Evolutionary conservation across 2,797 vertebrate species (phyloP).

Genomic region (Sphenopsis melanotis): DNA sequence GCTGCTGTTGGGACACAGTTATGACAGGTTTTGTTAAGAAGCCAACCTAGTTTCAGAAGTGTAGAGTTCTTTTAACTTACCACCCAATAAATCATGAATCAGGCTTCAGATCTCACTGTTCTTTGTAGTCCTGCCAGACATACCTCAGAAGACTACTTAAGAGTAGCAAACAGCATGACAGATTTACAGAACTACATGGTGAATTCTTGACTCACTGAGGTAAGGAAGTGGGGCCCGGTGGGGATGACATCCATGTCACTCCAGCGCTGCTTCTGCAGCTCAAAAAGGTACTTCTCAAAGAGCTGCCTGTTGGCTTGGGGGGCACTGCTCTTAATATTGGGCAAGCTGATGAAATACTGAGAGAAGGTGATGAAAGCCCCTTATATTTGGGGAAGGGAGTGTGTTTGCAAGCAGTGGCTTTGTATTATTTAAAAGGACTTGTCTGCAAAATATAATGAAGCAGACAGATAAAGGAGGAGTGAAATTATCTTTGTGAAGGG

Average conservation of each 20-base stretch:
- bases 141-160: background rate
- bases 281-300: background rate
- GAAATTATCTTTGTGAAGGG: background rate
- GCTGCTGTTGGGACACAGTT: background rate
- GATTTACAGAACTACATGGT: background rate
- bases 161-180: background rate
- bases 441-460: background rate
- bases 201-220: background rate
- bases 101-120: conserved; percentile 20
- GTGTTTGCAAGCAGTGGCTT: background rate
- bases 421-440: background rate
- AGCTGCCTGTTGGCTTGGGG: background rate
- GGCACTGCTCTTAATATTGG: background rate
- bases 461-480: background rate
- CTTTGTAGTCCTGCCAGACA: conserved; percentile 40
- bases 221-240: rapidly evolving
- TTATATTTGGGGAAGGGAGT: background rate
- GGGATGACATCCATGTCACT: background rate
- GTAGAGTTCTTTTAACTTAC: conserved; percentile 4
- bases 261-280: background rate
- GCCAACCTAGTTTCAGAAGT: background rate
- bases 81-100: conserved; percentile 43
- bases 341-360: background rate
- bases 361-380: background rate
- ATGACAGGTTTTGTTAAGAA: background rate